Evolutionary conservation across 2,113 vertebrate genomes (phyloP), one percentile per base, ranked within the genome.

Genomic region (Meles meles): DNA sequence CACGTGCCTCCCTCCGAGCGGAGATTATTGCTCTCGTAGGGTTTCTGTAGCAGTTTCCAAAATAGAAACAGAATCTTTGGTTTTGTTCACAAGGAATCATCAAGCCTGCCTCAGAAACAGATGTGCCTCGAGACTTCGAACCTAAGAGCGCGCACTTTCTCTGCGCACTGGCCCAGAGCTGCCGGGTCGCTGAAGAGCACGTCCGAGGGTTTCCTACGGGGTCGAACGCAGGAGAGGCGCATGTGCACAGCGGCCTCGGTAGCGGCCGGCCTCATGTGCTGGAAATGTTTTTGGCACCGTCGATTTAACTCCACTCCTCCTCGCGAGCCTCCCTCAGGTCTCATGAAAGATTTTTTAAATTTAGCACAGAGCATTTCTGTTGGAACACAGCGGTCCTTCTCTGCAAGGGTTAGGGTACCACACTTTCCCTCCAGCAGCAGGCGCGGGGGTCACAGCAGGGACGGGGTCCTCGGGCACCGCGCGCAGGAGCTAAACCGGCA

Each of bases 51-150:
- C 85, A 8, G 94, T 83, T 95, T 97, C 91, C 72, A 89, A 96
- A 98, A 97, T 84, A 97, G 94, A 95, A 96, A 74, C 90, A n/a
- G 23, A 72, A 17, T 86, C 88, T 93, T 84, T 49, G 91, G 91
- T 93, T 94, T 86, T 55, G 81, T 89, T 98, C 94, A 96, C 94
- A 96, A 93, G 96, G 94, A 94, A 94, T 94, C 74, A 97, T 97
- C 96, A 95, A 63, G 94, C 37, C 44, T 55, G 5, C 91, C 55
- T 86, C 89, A 91, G 96, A 93, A 91, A 74, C 96, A 93, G 91
- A 88, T 89, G 97, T 34, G 29, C 85, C 1, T 63, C 72, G 11
- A 27, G 85, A 44, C 14, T 17, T 84, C n/a, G 5, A 0, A 23
- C 39, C 72, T 7, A 55, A 39, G 49, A 92, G 63, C 13, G 49